A percentile compares a stretch with the other conserved stretches of the same genome.
phyloP scores from a whole-genome alignment of 1,140 invertebrate species.

The Thaumetopoea pityocampa region DNA sequence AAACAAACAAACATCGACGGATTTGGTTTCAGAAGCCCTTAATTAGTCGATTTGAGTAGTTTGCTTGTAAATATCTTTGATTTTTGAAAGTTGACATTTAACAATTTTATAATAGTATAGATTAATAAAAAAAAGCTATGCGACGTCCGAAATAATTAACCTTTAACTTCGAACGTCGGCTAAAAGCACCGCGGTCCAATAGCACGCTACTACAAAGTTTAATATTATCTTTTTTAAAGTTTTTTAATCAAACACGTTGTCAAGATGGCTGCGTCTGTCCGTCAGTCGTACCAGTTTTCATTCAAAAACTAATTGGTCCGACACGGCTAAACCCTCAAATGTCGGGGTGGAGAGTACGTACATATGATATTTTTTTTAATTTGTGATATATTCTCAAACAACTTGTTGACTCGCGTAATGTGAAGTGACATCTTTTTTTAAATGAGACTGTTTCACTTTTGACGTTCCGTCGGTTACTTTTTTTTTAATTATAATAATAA shows the following conservation, averaged over 20 bases:
- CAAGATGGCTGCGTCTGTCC: constrained; percentile 38
- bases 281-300: constrained; percentile 45
- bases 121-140: neutral
- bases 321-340: constrained; percentile 43
- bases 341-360: constrained; percentile 35
- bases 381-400: constrained; percentile 46
- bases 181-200: no score
- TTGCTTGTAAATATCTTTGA: no score
- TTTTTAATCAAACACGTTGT: constrained; percentile 59
- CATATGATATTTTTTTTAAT: constrained; percentile 44
- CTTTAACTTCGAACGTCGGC: neutral
- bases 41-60: no score
- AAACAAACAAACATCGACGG: no score
- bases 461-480: neutral
- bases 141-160: neutral
- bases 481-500: no score
- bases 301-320: constrained; percentile 71
- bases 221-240: constrained; percentile 37
- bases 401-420: constrained; percentile 51
- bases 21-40: no score
- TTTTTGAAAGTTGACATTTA: no score
- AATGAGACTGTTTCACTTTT: constrained; percentile 10
- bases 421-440: constrained; percentile 41
- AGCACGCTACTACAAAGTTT: constrained; percentile 11
- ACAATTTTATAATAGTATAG: no score